Conservation (phyloP, 1,140 invertebrate species). For the Hesperophylax magnus region DNA sequence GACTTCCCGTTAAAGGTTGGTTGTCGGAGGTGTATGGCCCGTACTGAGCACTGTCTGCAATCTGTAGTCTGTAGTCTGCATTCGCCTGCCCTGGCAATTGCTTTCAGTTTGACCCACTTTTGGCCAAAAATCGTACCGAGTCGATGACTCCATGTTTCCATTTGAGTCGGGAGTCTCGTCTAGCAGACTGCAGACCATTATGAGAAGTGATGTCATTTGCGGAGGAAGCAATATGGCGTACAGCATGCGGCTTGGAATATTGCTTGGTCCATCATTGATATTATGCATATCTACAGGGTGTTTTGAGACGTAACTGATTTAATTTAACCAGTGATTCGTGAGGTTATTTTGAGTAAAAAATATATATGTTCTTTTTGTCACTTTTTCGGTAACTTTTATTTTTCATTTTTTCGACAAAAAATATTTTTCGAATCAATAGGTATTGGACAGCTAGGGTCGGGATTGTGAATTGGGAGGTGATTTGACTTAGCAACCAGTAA, state of each 20-base stretch:
- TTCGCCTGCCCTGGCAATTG: neutral
- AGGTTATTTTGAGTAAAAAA: too few relatives aligned
- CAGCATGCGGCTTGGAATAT: neutral
- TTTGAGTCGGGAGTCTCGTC: neutral
- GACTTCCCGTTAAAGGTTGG: conserved; percentile 21
- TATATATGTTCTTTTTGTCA: too few relatives aligned
- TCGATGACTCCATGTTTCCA: conserved; percentile 4
- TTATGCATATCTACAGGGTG: too few relatives aligned
- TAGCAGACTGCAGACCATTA: neutral
- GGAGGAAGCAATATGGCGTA: neutral
- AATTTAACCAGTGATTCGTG: too few relatives aligned
- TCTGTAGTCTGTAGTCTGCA: too few relatives aligned
- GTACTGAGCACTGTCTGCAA: neutral
- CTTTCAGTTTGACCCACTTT: conserved; percentile 38
- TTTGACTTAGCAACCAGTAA: too few relatives aligned
- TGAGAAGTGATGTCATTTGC: conserved; percentile 12
- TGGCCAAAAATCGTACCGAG: conserved; percentile 21
- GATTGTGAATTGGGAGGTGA: too few relatives aligned
- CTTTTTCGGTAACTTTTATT: too few relatives aligned
- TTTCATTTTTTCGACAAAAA: too few relatives aligned
- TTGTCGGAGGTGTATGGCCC: neutral
- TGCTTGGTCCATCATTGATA: neutral
- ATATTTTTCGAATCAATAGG: too few relatives aligned
- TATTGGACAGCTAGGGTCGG: too few relatives aligned
- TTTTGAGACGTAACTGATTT: too few relatives aligned